Percentiles rank a stretch among this genome's conserved stretches.
Conservation (phyloP, 1,140 invertebrate species). For the Drosophila orena region DNA sequence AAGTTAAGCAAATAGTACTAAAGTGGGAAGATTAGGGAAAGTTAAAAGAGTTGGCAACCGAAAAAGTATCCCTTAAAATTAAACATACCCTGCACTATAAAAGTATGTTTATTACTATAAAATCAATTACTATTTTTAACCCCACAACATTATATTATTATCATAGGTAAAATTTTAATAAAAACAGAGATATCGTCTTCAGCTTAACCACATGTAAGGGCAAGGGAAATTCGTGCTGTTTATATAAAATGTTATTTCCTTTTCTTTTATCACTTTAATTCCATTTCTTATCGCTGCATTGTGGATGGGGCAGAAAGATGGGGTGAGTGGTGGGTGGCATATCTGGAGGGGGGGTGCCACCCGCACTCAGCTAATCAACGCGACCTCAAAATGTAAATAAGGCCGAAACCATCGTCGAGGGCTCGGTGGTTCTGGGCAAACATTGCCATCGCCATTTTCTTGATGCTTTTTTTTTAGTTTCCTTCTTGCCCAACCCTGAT, state of each 20-base stretch:
- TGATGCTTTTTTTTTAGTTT: slow-evolving; percentile 40
- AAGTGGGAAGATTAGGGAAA: neutral
- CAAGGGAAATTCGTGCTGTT: neutral
- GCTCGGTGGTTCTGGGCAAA: slow-evolving; percentile 47
- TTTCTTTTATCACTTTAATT: slow-evolving; percentile 46
- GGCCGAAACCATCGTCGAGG: slow-evolving; percentile 45
- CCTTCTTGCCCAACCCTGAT: slow-evolving; percentile 38
- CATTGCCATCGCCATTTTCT: slow-evolving; percentile 79
- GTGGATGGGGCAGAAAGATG: slow-evolving; percentile 15
- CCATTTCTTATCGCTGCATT: slow-evolving; percentile 66
- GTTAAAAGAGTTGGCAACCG: neutral
- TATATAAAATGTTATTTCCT: neutral
- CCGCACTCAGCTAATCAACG: slow-evolving; percentile 82
- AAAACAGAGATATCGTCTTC: neutral
- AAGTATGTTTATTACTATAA: too few species aligned
- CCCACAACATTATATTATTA: too few species aligned
- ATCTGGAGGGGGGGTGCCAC: slow-evolving; percentile 8
- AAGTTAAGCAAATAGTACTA: too few species aligned
- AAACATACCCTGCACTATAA: too few species aligned
- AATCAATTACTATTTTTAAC: too few species aligned
- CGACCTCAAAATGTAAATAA: slow-evolving; percentile 80
- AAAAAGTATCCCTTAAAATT: neutral
- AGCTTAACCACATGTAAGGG: neutral
- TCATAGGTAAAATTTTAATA: too few species aligned
- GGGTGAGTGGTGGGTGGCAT: slow-evolving; percentile 7